Evolutionary conservation across 2,113 vertebrate species (phyloP), one percentile per base, ranked within the genome.

Genomic region (human): DNA sequence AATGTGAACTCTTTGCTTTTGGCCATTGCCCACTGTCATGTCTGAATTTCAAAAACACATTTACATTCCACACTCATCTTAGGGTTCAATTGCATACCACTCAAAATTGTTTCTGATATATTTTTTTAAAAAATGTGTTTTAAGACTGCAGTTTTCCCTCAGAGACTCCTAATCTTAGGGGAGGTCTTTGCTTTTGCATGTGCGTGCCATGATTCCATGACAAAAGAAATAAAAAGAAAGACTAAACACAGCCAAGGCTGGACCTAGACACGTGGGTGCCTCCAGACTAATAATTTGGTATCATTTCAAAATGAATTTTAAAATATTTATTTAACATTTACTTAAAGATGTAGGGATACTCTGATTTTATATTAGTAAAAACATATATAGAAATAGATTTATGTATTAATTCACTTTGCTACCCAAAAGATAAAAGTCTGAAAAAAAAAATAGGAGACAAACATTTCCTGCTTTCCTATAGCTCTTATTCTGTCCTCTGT

Each of bases 261-360:
- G 22, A 38, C 14, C 23, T 93, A 85, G 70, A 94, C 70, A 66
- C 0, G 0, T 76, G 89, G 48, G 64, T 95, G 83, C 96, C 75
- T 94, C 38, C 83, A 93, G 86, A 93, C 76, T 90, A 90, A 82
- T 80, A 57, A 78, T 93, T 52, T 76, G 35, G 5, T 87, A 84
- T 55, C 68, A 86, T 70, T 95, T 95, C 96, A 94, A 93, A 93
- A 81, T 45, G n/a, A 94, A 95, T 57, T 93, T 73, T 79, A 43
- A 96, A 97, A 94, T 87, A 90, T 92, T 96, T 93, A 95, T 61
- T 93, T 73, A 78, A 59, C n/a, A 81, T 85, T 82, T 86, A 93
- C 80, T 89, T 72, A 57, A 94, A 94, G 75, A 38, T 61, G 1
- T 52, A 89, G 50, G 57, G 27, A 25, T 55, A 90, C 23, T 72